Evolutionary conservation across 2,797 vertebrate genomes (phyloP).

Genomic region (Netta rufina): DNA sequence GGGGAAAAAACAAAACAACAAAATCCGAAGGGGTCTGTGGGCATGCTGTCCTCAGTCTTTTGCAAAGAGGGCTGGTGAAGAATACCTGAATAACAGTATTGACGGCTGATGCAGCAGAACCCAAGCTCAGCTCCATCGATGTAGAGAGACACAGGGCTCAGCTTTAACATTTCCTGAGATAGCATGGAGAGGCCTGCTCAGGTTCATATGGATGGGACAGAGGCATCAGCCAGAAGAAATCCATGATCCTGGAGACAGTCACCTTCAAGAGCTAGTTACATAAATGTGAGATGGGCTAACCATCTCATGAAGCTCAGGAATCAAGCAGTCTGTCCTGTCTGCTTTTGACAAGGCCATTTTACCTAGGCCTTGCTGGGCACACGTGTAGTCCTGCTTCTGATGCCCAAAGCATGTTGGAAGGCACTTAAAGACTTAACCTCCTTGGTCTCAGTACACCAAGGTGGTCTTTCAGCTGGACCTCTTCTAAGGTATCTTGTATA

Average conservation of each 20-base stretch:
- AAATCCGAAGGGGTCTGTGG: background rate
- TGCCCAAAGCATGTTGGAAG: slow-evolving; percentile 28
- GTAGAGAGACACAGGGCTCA: background rate
- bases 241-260: background rate
- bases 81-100: background rate
- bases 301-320: background rate
- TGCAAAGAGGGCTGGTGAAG: background rate
- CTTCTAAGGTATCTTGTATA: background rate
- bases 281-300: background rate
- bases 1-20: background rate
- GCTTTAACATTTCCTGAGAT: slow-evolving; percentile 23
- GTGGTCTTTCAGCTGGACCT: background rate
- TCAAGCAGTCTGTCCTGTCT: background rate
- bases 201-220: background rate
- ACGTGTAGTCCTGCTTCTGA: background rate
- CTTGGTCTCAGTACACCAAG: background rate
- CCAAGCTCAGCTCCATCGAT: background rate
- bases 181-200: background rate
- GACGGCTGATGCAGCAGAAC: background rate
- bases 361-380: background rate
- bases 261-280: background rate
- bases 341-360: background rate
- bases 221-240: background rate
- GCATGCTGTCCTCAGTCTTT: background rate
- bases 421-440: slow-evolving; percentile 32